A percentile compares a stretch with the other conserved stretches of the same genome.
Conservation (phyloP, 1,140 invertebrate species). For the Procambarus virginalis region DNA sequence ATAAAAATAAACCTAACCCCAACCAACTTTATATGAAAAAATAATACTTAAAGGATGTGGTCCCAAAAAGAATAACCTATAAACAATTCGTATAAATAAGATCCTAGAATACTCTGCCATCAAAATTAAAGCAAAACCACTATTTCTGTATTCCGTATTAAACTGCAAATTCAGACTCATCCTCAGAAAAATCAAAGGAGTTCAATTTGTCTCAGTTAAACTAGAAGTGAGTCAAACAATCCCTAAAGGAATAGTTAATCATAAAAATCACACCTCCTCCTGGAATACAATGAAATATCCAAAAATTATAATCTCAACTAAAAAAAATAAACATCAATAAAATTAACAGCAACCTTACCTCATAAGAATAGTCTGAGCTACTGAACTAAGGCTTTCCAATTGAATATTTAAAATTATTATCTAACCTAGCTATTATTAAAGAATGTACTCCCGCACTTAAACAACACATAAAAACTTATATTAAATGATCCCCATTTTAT, state of each 20-base stretch:
- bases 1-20: too few relatives aligned
- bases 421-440: neutral
- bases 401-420: neutral
- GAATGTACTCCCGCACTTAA: neutral
- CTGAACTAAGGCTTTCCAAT: neutral
- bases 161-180: conserved; percentile 84
- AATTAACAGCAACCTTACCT: neutral
- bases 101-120: conserved; percentile 81
- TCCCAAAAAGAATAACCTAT: too few relatives aligned
- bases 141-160: conserved; percentile 83
- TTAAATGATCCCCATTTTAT: neutral
- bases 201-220: too few relatives aligned
- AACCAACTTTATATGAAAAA: too few relatives aligned
- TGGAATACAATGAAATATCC: too few relatives aligned
- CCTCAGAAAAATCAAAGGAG: conserved; percentile 86
- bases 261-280: too few relatives aligned
- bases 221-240: too few relatives aligned
- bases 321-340: neutral
- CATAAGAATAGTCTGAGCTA: neutral
- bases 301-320: neutral
- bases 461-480: neutral
- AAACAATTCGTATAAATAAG: too few relatives aligned
- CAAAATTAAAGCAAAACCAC: conserved; percentile 83
- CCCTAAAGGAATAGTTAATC: too few relatives aligned
- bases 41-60: too few relatives aligned